These are phyloP conservation scores for Callopanchax toddi DNA, from an alignment of 2,113 vertebrate species.

Conservation along the genomic window DNA sequence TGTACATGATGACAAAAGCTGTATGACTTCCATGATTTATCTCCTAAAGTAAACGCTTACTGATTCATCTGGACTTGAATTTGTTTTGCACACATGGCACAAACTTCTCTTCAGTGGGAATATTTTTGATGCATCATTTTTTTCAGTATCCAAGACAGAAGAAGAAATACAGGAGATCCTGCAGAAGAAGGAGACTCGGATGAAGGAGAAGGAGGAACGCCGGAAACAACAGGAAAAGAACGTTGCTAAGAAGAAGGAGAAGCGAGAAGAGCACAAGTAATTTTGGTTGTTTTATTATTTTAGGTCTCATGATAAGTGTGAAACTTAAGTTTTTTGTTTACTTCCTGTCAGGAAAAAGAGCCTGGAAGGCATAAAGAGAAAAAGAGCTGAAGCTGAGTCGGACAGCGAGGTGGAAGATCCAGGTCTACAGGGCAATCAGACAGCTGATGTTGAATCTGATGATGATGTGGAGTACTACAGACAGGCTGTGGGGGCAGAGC, in stretches of 20 bases:
- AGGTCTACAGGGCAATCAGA: conserved; percentile 68
- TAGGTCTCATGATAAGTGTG: accelerated
- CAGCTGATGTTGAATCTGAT: conserved; percentile 74
- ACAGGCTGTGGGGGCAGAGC: conserved; percentile 88
- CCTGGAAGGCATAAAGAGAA: conserved; percentile 85
- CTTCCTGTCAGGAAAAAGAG: conserved; percentile 81
- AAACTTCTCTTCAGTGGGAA: neutral
- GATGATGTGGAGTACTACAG: conserved; percentile 90
- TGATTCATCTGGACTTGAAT: conserved; percentile 42
- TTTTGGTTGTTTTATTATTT: neutral
- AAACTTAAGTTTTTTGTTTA: neutral
- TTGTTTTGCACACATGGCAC: neutral
- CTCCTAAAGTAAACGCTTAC: conserved; percentile 77
- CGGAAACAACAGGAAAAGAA: conserved; percentile 84
- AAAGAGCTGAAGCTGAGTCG: conserved; percentile 30
- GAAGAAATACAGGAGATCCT: conserved; percentile 84
- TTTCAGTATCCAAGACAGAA: conserved; percentile 85
- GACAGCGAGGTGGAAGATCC: conserved; percentile 90
- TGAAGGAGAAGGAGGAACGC: conserved; percentile 78
- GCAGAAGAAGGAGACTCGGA: conserved; percentile 80
- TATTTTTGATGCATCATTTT: neutral
- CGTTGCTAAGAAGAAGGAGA: conserved; percentile 77
- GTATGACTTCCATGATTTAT: conserved; percentile 67
- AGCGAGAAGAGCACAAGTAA: conserved; percentile 82
- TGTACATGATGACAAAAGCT: conserved; percentile 56